Base-by-base conservation (phyloP, 1,140 invertebrate species). In the Drosophila subobscura region DNA sequence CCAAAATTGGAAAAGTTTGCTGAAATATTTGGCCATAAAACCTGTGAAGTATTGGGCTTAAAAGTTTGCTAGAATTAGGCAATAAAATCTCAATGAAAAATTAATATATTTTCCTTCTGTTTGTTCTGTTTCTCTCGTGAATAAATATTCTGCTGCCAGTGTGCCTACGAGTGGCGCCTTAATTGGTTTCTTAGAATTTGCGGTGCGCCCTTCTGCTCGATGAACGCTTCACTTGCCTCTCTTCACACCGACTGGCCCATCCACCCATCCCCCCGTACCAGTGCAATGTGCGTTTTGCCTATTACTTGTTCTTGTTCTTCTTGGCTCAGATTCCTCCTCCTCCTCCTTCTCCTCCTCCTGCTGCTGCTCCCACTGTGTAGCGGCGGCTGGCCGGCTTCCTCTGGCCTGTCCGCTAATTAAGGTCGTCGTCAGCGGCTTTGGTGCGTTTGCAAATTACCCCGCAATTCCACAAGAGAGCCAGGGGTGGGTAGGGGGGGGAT, bases 361-460 rank as follows among this genome's bases (percentile, higher is more conserved):
- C n/a, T n/a, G n/a, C n/a, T n/a, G n/a, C n/a, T n/a, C 16, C 16
- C 16, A 20, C 22, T 47, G 33, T 3, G 22, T 10, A 22, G 20
- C 45, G 20, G 45, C 53, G 23, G 25, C 44, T 44, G 55, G 25
- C 20, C 33, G 27, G 53, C 33, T 44, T 55, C 33, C 40, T 55
- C 20, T 59, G 45, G 45, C 29, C 27, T 73, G 76, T 70, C 74
- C 55, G 83, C 78, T 88, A 85, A 85, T 85, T 85, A 85, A 78
- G 77, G 81, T 88, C 81, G 79, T 78, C 79, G 66, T 64, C 64
- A 64, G 71, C 70, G 81, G 56, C 68, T 72, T 71, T 81, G 70
- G 77, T 86, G 81, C 78, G 81, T 85, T 85, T 85, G 83, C 83
- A 86, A 85, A 88, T 85, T 86, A 88, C 81, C 78, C 83, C 57